These are phyloP conservation scores for Maniola jurtina DNA, from an alignment of 1,140 invertebrate species.

Conservation along the genomic window DNA sequence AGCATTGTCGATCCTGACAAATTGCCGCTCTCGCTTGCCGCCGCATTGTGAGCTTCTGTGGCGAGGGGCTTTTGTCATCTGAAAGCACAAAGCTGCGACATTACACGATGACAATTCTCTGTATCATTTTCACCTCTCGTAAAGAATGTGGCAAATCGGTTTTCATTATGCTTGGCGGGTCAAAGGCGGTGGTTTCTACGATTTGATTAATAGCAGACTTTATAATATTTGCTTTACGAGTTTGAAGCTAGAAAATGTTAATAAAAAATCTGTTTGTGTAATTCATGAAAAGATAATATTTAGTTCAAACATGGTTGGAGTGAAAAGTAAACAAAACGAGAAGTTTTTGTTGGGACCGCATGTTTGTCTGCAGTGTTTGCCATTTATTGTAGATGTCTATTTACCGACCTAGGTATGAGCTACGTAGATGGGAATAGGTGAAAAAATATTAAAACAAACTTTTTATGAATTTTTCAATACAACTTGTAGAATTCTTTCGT, in stretches of 20 bases:
- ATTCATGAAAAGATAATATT: constrained; percentile 11
- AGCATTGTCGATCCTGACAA: constrained; percentile 76
- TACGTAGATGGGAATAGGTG: no score
- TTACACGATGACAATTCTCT: constrained; percentile 62
- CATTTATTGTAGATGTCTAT: background rate
- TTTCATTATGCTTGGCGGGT: constrained; percentile 59
- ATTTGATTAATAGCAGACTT: constrained; percentile 61
- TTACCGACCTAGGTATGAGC: no score
- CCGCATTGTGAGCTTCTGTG: constrained; percentile 69
- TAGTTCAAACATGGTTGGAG: constrained; percentile 25
- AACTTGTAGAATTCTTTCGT: no score
- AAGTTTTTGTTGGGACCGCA: background rate
- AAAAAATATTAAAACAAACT: no score
- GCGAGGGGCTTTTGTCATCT: constrained; percentile 57
- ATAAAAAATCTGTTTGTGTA: constrained; percentile 20
- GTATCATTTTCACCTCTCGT: constrained; percentile 69
- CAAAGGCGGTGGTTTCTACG: constrained; percentile 46
- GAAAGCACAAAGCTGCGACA: constrained; percentile 52
- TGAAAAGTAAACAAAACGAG: constrained; percentile 37
- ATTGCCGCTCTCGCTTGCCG: constrained; percentile 68
- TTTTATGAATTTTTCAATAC: no score
- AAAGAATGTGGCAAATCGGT: constrained; percentile 47
- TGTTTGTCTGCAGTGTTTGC: background rate
- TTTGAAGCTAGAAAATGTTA: constrained; percentile 12
- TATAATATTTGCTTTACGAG: constrained; percentile 42